A percentile compares a stretch with the other conserved stretches of the same genome.
Conservation (phyloP, 2,113 vertebrate genomes). For the Saccopteryx leptura region DNA sequence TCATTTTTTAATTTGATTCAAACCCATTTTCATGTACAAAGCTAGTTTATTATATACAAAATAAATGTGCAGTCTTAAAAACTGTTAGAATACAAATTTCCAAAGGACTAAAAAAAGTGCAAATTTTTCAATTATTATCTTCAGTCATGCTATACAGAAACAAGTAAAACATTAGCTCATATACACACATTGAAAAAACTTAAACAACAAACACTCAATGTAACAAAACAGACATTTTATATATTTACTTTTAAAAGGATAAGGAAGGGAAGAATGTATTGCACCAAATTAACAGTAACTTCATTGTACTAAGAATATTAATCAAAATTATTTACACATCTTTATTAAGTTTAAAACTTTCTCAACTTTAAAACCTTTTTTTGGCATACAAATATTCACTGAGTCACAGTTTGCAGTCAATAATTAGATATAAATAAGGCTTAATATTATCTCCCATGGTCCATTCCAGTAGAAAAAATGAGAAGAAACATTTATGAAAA, state of each 20-base stretch:
- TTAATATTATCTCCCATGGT: conserved; percentile 78
- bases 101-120: conserved; percentile 96
- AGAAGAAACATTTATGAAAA: conserved; percentile 73
- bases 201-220: conserved; percentile 79
- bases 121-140: conserved; percentile 92
- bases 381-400: conserved; percentile 86
- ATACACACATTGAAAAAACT: conserved; percentile 90
- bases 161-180: conserved; percentile 94
- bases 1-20: conserved; percentile 91
- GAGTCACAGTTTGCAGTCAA: conserved; percentile 83
- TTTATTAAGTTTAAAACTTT: conserved; percentile 78
- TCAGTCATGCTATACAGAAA: conserved; percentile 97
- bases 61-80: conserved; percentile 94
- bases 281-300: conserved; percentile 88
- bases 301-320: conserved; percentile 83
- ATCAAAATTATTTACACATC: conserved; percentile 84
- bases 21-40: conserved; percentile 95
- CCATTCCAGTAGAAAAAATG: conserved; percentile 77
- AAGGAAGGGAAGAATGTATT: conserved; percentile 87
- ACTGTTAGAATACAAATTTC: conserved; percentile 92
- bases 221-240: conserved; percentile 83
- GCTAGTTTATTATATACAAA: conserved; percentile 93
- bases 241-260: conserved; percentile 85
- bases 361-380: conserved; percentile 84
- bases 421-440: conserved; percentile 85